Percentiles rank a stretch among this genome's conserved stretches.
These are phyloP conservation scores for Achroia grisella DNA, from an alignment of 1,140 invertebrate species.

Conservation along the genomic window DNA sequence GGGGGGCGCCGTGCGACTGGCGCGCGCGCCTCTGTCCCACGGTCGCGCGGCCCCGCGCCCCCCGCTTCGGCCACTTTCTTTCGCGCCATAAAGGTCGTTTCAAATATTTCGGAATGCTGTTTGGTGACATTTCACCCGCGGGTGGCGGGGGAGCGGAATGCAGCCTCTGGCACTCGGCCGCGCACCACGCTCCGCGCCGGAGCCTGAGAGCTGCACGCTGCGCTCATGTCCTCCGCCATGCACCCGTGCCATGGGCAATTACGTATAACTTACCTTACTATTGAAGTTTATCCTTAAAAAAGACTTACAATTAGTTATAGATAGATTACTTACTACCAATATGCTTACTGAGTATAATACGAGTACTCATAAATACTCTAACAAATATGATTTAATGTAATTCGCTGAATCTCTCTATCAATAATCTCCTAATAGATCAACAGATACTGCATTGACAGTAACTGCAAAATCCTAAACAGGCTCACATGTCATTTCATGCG, in stretches of 20 bases:
- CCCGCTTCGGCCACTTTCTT: conserved; percentile 63
- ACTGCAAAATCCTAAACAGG: too few species aligned
- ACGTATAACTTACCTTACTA: too few species aligned
- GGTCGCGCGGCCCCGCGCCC: conserved; percentile 52
- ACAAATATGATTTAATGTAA: too few species aligned
- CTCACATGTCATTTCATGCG: background rate
- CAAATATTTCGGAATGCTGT: conserved; percentile 71
- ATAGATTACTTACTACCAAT: too few species aligned
- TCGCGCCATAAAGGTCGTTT: conserved; percentile 73
- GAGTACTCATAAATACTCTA: too few species aligned
- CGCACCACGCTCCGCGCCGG: conserved; percentile 22
- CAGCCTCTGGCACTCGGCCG: conserved; percentile 39
- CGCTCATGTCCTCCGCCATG: background rate
- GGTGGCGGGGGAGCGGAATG: conserved; percentile 36
- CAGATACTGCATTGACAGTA: too few species aligned
- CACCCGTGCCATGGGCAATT: too few species aligned
- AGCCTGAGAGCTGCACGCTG: conserved; percentile 9
- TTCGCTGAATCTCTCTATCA: too few species aligned
- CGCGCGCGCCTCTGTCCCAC: conserved; percentile 66
- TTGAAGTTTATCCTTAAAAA: background rate
- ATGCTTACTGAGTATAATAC: too few species aligned
- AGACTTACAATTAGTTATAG: too few species aligned
- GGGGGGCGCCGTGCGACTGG: conserved; percentile 65
- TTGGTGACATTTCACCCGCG: conserved; percentile 68
- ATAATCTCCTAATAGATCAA: too few species aligned